Conservation (phyloP, 2,797 vertebrate genomes). For the Mareca penelope region DNA sequence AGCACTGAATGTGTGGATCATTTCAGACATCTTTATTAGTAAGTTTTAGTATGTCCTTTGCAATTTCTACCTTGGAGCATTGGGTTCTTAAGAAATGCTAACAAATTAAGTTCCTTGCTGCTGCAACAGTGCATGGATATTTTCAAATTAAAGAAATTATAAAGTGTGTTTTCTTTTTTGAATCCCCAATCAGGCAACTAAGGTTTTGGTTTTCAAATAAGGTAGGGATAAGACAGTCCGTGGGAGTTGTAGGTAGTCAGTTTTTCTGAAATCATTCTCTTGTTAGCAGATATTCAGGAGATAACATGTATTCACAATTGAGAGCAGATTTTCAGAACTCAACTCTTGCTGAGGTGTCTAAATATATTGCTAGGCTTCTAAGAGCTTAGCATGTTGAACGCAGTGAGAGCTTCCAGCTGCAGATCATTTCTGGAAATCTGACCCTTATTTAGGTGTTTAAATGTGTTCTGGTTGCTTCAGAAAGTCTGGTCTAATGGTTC, state of each 20-base stretch:
- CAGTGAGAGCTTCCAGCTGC: conserved; percentile 35
- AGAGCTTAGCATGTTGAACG: neutral
- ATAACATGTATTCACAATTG: neutral
- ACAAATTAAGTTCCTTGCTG: neutral
- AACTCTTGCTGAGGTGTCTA: neutral
- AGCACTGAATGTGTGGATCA: neutral
- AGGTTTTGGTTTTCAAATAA: neutral
- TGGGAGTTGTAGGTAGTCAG: neutral
- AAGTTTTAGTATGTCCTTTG: neutral
- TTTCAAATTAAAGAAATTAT: neutral
- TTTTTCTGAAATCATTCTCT: neutral
- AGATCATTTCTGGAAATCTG: conserved; percentile 23
- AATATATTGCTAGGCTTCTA: neutral
- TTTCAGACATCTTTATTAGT: neutral
- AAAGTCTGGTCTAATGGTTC: neutral
- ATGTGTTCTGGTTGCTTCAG: neutral
- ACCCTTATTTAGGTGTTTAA: conserved; percentile 14
- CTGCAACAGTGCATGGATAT: neutral
- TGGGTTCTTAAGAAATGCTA: neutral
- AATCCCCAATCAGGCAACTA: neutral
- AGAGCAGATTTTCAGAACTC: neutral
- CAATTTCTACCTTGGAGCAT: neutral
- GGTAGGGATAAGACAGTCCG: fast-evolving
- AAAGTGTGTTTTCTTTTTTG: neutral
- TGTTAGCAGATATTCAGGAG: neutral